Conservation (phyloP, 2,797 vertebrate species). For the Glyptemys insculpta region DNA sequence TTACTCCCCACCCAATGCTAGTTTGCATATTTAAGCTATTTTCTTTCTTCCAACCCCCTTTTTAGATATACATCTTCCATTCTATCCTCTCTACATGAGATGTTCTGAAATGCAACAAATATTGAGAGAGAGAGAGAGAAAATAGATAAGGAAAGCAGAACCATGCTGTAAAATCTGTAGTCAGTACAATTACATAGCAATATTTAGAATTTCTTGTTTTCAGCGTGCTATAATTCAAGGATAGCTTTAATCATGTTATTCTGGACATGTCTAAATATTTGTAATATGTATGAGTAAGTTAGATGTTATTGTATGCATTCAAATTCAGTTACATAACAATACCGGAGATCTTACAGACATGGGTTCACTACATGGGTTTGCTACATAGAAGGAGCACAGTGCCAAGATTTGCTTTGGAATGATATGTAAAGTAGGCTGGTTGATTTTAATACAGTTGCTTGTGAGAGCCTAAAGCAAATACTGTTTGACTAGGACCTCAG, state of each 20-base stretch:
- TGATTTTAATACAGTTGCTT: background rate
- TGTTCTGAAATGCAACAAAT: background rate
- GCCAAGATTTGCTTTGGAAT: background rate
- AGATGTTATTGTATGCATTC: background rate
- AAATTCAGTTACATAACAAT: background rate
- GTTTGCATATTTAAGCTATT: background rate
- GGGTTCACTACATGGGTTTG: background rate
- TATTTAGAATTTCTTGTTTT: background rate
- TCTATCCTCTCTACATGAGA: background rate
- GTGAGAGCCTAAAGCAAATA: background rate
- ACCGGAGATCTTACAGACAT: background rate
- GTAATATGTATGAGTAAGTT: background rate
- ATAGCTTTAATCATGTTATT: background rate
- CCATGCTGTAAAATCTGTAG: background rate
- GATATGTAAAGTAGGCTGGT: background rate
- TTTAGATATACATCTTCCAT: background rate
- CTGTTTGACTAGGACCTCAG: background rate
- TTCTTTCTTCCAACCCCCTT: background rate
- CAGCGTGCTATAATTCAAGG: background rate
- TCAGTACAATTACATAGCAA: background rate
- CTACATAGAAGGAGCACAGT: background rate
- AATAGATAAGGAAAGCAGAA: background rate
- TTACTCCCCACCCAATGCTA: background rate
- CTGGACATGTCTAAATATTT: constrained; percentile 24
- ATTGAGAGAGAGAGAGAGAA: background rate